Evolutionary conservation across 2,797 vertebrate species (phyloP).

Genomic region (Nyctibius grandis): DNA sequence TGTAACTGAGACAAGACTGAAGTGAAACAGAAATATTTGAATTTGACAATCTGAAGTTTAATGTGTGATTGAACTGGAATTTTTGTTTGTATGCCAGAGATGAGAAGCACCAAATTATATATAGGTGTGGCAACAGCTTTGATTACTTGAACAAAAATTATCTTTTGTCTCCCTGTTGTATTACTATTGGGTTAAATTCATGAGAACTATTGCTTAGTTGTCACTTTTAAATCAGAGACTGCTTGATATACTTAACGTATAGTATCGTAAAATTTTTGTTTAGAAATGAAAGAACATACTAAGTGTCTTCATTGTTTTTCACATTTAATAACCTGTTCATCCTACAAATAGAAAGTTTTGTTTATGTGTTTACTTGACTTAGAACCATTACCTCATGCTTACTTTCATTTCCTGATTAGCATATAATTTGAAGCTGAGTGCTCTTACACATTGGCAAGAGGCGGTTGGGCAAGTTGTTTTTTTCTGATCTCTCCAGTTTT

Average conservation of each 20-base stretch:
- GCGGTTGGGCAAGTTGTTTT: neutral
- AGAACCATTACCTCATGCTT: neutral
- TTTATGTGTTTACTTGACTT: neutral
- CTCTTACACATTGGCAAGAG: neutral
- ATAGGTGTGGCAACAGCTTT: neutral
- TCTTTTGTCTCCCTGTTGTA: neutral
- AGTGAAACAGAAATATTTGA: constrained; percentile 50
- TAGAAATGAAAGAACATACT: neutral
- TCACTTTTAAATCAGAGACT: neutral
- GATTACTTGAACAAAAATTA: neutral
- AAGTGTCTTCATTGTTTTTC: neutral
- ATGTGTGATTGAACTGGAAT: constrained; percentile 48
- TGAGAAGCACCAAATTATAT: constrained; percentile 25
- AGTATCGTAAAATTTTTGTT: neutral
- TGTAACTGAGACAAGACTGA: constrained; percentile 35
- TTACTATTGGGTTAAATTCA: neutral
- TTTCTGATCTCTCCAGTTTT: constrained; percentile 12
- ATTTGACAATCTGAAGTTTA: constrained; percentile 47
- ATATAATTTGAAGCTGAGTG: neutral
- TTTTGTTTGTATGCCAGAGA: constrained; percentile 18
- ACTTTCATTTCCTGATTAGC: neutral
- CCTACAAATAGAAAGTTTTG: neutral
- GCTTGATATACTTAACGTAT: neutral
- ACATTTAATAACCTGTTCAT: neutral
- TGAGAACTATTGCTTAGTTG: neutral